Percentiles rank a stretch among this genome's conserved stretches.
Evolutionary conservation across 2,888 invertebrate genomes (phyloP).

Genomic region (Drepana falcataria): DNA sequence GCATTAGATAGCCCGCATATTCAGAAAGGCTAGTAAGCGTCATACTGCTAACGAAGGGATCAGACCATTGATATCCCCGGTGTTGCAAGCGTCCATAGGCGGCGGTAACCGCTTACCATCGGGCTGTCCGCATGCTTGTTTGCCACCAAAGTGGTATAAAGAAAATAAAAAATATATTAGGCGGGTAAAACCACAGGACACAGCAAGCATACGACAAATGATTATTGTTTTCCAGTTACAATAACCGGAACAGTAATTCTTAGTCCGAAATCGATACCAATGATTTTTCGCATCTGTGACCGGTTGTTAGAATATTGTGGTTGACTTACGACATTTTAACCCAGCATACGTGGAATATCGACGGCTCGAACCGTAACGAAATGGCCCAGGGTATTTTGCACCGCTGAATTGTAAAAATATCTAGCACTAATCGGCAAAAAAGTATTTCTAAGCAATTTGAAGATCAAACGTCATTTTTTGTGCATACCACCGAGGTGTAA

Average conservation of each 20-base stretch:
- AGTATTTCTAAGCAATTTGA: not conserved
- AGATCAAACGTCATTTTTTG: not conserved
- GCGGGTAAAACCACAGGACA: too few species aligned
- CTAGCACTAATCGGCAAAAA: slow-evolving; percentile 1
- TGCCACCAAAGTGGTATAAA: too few species aligned
- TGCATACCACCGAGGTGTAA: not conserved
- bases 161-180: not conserved
- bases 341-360: not conserved
- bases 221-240: too few species aligned
- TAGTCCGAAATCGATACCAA: slow-evolving; percentile 24
- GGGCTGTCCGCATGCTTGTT: too few species aligned
- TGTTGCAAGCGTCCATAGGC: too few species aligned
- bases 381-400: not conserved
- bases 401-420: not conserved
- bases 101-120: too few species aligned
- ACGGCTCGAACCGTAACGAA: not conserved
- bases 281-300: slow-evolving; percentile 30
- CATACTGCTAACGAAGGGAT: too few species aligned
- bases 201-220: too few species aligned
- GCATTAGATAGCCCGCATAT: too few species aligned
- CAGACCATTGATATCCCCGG: too few species aligned
- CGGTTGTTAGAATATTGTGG: slow-evolving; percentile 37
- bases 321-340: slow-evolving; percentile 16
- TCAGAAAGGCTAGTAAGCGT: too few species aligned
- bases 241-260: slow-evolving; percentile 19